A percentile compares a stretch with the other conserved stretches of the same genome.
These are phyloP conservation scores for Diabrotica undecimpunctata DNA, from an alignment of 1,140 invertebrate species.

Conservation along the genomic window DNA sequence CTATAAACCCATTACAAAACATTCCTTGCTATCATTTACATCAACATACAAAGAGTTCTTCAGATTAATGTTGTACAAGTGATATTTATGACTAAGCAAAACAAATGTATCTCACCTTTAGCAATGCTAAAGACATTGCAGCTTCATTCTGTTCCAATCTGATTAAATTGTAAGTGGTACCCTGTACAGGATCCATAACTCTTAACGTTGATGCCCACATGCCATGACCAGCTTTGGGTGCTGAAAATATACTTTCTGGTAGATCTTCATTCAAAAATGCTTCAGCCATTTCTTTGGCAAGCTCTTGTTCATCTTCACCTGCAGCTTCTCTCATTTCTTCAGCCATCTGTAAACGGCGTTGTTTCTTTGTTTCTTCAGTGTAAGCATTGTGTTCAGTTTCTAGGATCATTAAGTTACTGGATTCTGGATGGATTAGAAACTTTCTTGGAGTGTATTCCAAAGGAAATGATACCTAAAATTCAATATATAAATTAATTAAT, in stretches of 20 bases:
- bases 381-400: constrained; percentile 99
- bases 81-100: too few relatives aligned
- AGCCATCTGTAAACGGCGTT: constrained; percentile 79
- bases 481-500: constrained; percentile 12
- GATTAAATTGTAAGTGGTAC: constrained; percentile 72
- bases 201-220: constrained; percentile 96
- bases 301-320: constrained; percentile 87
- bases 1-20: too few relatives aligned
- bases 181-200: constrained; percentile 86
- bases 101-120: constrained; percentile 38
- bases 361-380: constrained; percentile 93
- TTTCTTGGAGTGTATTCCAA: constrained; percentile 95
- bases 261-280: constrained; percentile 93
- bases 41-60: too few relatives aligned
- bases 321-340: constrained; percentile 97
- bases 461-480: constrained; percentile 65
- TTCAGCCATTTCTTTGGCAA: constrained; percentile 95
- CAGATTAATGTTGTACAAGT: too few relatives aligned
- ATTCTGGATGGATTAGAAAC: constrained; percentile 90
- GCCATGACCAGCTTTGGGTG: constrained; percentile 92
- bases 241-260: constrained; percentile 89
- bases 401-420: constrained; percentile 87
- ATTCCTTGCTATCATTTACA: too few relatives aligned
- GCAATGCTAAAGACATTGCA: constrained; percentile 75
- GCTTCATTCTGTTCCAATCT: constrained; percentile 95